Evolutionary conservation across 2,113 vertebrate genomes (phyloP).

Genomic region (Menidia beryllina): DNA sequence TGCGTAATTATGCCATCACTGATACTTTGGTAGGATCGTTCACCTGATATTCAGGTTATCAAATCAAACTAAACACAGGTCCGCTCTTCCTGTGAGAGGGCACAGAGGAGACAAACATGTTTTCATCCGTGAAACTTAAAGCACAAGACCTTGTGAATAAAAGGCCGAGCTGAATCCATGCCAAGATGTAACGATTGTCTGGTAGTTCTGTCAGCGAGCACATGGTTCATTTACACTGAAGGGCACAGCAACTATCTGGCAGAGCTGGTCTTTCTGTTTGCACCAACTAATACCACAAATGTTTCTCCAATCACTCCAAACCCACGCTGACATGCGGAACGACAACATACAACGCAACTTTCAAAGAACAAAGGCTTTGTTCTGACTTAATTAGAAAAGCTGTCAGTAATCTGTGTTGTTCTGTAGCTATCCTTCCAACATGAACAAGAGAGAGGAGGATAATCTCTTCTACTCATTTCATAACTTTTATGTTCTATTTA

Average conservation of each 20-base stretch:
- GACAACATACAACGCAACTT: neutral
- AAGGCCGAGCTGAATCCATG: conserved; percentile 6
- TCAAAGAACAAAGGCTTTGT: too few relatives aligned
- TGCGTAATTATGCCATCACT: too few relatives aligned
- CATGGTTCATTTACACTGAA: conserved; percentile 30
- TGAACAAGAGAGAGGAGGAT: too few relatives aligned
- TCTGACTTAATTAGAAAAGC: too few relatives aligned
- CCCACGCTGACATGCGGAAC: neutral
- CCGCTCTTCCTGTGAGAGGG: too few relatives aligned
- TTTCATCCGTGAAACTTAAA: neutral
- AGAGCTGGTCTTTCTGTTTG: neutral
- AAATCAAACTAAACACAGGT: too few relatives aligned
- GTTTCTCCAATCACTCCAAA: conserved; percentile 3
- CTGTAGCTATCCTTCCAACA: too few relatives aligned
- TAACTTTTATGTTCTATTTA: too few relatives aligned
- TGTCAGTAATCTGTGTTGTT: too few relatives aligned
- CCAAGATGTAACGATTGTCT: conserved; percentile 21
- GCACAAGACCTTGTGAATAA: neutral
- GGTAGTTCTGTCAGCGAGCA: conserved; percentile 33
- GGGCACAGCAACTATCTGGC: conserved; percentile 19
- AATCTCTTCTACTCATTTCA: too few relatives aligned
- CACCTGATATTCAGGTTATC: neutral
- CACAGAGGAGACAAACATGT: neutral
- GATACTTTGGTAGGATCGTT: neutral
- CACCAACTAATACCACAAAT: conserved; percentile 6